Base-by-base conservation (phyloP, 2,113 vertebrate genomes). In the Pachyramphus minor region DNA sequence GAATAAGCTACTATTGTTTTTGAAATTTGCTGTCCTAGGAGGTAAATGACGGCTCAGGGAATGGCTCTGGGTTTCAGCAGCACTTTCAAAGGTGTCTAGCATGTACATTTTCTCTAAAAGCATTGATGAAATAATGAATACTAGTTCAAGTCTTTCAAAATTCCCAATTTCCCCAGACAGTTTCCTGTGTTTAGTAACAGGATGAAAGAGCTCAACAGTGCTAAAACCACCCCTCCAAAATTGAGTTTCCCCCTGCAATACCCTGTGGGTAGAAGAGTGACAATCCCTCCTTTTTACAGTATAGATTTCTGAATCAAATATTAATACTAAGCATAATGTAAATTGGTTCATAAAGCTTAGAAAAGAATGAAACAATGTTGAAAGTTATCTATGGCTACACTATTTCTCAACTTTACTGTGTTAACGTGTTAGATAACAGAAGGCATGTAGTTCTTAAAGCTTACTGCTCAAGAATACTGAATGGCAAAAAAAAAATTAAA, bases 361-460 rank as follows among this genome's bases (percentile, higher is more conserved):
- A 80, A 84, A 76, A 74, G 25, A 87, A 77, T 58, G 82, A 89
- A 74, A 62, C 18, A 35, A 24, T 8, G 28, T 10, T 66, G 73
- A 45, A 63, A 66, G 44, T 78, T 90, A 67, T 80, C 52, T 64
- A 81, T 49, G 18, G 52, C 68, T 89, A 41, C 42, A 75, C 18
- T 52, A 12, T 71, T 90, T 55, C 82, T 79, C 66, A 76, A 45
- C 50, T 60, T 73, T 17, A 47, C 20, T 55, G 33, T 69, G 77
- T 80, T 90, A 95, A 77, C 52, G 4, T 69, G 30, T 77, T 87
- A 75, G 68, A 90, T 89, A 87, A 95, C 66, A 77, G 72, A 94
- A 88, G 76, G 35, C 53, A 86, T 45, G 52, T 35, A 64, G 68
- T 30, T 87, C 81, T 93, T 93, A 89, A 88, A 95, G 77, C 74